Conservation (phyloP, 2,113 vertebrate species). For the Aptenodytes patagonicus region DNA sequence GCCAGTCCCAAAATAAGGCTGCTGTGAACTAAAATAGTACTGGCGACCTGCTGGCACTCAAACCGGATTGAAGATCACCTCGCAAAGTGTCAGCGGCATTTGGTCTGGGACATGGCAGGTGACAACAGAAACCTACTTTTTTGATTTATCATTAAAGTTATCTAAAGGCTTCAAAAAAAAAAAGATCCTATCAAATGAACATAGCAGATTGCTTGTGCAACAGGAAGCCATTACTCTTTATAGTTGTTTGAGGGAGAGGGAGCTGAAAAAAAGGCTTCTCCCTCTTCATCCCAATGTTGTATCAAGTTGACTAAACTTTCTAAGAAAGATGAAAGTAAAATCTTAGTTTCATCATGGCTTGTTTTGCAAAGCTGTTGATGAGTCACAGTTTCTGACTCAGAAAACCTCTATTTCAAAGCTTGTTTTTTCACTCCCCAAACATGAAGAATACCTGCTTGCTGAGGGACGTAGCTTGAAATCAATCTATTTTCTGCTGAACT, state of each 20-base stretch:
- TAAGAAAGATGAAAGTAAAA: neutral
- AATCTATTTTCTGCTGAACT: neutral
- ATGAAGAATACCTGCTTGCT: neutral
- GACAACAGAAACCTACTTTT: neutral
- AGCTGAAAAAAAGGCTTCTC: neutral
- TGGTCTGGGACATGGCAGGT: neutral
- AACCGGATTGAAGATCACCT: neutral
- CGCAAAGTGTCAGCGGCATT: neutral
- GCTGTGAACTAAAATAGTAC: neutral
- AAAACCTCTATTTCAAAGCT: neutral
- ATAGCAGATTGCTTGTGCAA: neutral
- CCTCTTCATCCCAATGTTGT: neutral
- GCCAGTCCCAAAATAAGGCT: neutral
- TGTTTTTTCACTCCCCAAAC: neutral
- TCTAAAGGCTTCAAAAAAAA: neutral
- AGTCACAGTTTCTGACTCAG: neutral
- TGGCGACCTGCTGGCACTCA: neutral
- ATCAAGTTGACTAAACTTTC: neutral
- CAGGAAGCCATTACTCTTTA: neutral
- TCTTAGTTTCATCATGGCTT: neutral
- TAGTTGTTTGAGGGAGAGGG: neutral
- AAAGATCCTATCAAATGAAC: neutral
- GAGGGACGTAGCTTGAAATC: fast-evolving
- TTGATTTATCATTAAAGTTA: neutral
- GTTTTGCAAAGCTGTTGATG: neutral